Percentiles rank a stretch among this genome's conserved stretches.
These are phyloP conservation scores for Drosophila putrida DNA, from an alignment of 2,888 invertebrate species.

Conservation along the genomic window DNA sequence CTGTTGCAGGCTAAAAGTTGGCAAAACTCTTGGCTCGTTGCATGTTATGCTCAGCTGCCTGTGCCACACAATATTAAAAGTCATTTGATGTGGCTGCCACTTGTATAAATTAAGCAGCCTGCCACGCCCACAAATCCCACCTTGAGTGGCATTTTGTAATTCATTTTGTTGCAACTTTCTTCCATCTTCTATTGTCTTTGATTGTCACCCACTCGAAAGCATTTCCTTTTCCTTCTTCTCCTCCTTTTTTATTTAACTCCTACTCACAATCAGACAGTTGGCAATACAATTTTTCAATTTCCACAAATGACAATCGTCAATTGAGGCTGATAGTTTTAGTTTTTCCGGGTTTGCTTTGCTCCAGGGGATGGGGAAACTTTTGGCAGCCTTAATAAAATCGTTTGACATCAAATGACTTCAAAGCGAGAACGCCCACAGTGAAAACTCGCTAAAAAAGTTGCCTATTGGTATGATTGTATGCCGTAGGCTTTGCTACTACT, in stretches of 20 bases:
- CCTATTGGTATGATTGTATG: background rate
- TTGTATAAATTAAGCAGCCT: conserved; percentile 44
- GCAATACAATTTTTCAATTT: conserved; percentile 73
- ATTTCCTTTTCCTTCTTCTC: conserved; percentile 22
- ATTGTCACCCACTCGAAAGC: conserved; percentile 34
- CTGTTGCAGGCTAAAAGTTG: conserved; percentile 13
- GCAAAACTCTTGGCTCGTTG: conserved; percentile 15
- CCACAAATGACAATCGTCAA: conserved; percentile 69
- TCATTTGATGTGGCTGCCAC: conserved; percentile 43
- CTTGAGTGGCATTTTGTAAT: conserved; percentile 56
- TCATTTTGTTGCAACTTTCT: conserved; percentile 55
- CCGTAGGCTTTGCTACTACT: conserved; percentile 22
- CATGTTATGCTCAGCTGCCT: conserved; percentile 20
- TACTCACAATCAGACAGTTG: conserved; percentile 26
- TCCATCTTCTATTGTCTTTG: conserved; percentile 35
- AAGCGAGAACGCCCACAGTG: conserved; percentile 57
- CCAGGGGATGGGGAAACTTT: background rate
- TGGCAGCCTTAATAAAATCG: conserved; percentile 64
- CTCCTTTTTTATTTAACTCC: background rate
- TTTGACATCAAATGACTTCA: conserved; percentile 57
- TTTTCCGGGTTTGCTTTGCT: conserved; percentile 55
- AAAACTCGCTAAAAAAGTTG: conserved; percentile 7
- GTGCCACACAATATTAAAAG: conserved; percentile 47
- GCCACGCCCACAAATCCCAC: conserved; percentile 52
- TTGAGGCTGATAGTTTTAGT: conserved; percentile 70